phyloP scores from a whole-genome alignment of 2,113 vertebrate species.

The Columbina picui region DNA sequence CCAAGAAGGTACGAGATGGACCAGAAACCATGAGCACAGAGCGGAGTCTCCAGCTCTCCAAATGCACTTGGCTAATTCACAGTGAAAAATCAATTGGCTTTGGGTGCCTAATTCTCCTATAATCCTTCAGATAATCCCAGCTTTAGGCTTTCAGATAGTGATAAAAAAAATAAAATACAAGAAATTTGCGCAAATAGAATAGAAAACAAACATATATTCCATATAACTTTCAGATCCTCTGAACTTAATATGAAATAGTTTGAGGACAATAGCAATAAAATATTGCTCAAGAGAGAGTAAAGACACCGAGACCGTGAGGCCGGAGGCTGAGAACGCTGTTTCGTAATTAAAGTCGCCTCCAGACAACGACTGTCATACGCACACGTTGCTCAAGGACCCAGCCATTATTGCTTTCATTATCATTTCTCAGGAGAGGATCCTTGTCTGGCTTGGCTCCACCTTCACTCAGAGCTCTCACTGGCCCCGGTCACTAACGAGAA shows the following conservation, averaged over 20 bases:
- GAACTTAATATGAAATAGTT: background rate
- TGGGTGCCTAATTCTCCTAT: constrained; percentile 53
- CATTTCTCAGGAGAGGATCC: constrained; percentile 52
- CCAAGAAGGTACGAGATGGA: background rate
- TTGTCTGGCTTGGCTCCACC: constrained; percentile 35
- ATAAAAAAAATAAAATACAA: background rate
- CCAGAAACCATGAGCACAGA: background rate
- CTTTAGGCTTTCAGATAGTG: constrained; percentile 21
- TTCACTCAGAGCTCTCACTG: constrained; percentile 38
- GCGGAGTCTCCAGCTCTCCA: background rate
- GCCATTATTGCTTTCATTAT: constrained; percentile 55
- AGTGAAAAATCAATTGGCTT: constrained; percentile 50
- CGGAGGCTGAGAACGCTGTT: constrained; percentile 37
- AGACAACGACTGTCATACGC: constrained; percentile 41
- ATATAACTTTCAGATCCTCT: background rate
- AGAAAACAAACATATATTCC: background rate
- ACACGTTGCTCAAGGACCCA: constrained; percentile 57
- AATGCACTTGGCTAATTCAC: constrained; percentile 28
- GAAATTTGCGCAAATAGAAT: background rate
- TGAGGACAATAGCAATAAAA: constrained; percentile 59
- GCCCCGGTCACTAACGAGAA: constrained; percentile 22
- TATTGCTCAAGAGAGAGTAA: constrained; percentile 56
- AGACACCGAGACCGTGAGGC: constrained; percentile 5
- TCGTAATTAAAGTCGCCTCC: constrained; percentile 67
- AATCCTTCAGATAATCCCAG: constrained; percentile 58